Evolutionary conservation across 1,140 invertebrate genomes (phyloP).

Genomic region (Micrasema minimum): DNA sequence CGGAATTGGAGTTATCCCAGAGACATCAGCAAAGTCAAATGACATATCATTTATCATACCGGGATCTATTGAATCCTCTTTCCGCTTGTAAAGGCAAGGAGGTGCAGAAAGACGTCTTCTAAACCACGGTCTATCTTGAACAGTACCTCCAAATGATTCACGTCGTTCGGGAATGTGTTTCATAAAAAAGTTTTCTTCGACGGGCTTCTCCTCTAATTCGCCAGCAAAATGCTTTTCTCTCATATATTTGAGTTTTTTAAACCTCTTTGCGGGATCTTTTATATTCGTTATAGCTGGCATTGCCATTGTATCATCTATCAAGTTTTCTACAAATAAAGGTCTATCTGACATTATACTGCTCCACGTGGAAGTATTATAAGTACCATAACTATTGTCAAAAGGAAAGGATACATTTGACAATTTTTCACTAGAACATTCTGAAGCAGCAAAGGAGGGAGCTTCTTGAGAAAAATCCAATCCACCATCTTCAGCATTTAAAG

Average conservation of each 20-base stretch:
- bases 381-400: not conserved
- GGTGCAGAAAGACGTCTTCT: not conserved
- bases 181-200: not conserved
- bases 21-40: not conserved
- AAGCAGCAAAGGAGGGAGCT: not conserved
- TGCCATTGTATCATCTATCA: not conserved
- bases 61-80: not conserved
- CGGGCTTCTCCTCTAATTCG: not conserved
- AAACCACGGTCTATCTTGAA: no score
- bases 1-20: not conserved
- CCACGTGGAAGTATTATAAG: not conserved
- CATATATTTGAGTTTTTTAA: slow-evolving; percentile 17
- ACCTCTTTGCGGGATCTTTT: slow-evolving; percentile 10
- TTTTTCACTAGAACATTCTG: not conserved
- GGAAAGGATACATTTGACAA: no score
- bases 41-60: not conserved
- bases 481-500: not conserved
- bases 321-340: slow-evolving; percentile 1
- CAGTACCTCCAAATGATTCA: not conserved
- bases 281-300: slow-evolving; percentile 9
- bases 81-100: not conserved
- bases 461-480: not conserved
- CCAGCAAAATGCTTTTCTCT: slow-evolving; percentile 1
- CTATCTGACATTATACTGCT: not conserved
- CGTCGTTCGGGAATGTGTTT: not conserved